Conservation (phyloP, 2,888 invertebrate species). For the Cremastobaeus sp. region DNA sequence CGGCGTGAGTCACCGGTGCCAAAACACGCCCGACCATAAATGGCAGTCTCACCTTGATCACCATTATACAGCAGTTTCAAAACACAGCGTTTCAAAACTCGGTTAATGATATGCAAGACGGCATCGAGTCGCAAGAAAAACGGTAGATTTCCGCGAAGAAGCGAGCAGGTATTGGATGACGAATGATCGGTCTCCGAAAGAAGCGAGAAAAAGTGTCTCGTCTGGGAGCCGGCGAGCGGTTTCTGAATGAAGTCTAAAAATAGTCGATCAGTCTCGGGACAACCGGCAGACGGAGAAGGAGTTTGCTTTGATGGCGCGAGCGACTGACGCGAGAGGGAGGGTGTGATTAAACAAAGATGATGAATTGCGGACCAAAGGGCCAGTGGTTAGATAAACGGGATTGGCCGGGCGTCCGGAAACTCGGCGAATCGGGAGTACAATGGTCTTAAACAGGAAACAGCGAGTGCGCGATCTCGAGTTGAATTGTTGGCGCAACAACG, state of each 20-base stretch:
- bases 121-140: no score
- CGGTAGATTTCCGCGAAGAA: no score
- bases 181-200: no score
- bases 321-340: background rate
- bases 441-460: constrained; percentile 64
- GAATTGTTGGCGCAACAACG: constrained; percentile 57
- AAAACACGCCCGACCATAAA: no score
- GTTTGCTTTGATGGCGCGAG: background rate
- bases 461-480: constrained; percentile 56
- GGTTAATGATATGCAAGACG: constrained; percentile 21
- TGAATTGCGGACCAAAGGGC: constrained; percentile 36
- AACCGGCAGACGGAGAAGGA: background rate
- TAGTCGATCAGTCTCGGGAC: constrained; percentile 10
- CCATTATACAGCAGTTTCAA: no score
- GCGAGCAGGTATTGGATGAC: background rate
- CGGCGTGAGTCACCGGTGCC: no score
- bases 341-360: constrained; percentile 48
- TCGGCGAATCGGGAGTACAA: constrained; percentile 65
- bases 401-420: constrained; percentile 66
- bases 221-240: background rate
- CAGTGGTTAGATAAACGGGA: constrained; percentile 50
- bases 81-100: constrained; percentile 8
- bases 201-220: no score
- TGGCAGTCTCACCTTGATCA: no score
- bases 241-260: constrained; percentile 33